Base-by-base conservation (phyloP, 2,113 vertebrate genomes). In the Holacanthus passer region DNA sequence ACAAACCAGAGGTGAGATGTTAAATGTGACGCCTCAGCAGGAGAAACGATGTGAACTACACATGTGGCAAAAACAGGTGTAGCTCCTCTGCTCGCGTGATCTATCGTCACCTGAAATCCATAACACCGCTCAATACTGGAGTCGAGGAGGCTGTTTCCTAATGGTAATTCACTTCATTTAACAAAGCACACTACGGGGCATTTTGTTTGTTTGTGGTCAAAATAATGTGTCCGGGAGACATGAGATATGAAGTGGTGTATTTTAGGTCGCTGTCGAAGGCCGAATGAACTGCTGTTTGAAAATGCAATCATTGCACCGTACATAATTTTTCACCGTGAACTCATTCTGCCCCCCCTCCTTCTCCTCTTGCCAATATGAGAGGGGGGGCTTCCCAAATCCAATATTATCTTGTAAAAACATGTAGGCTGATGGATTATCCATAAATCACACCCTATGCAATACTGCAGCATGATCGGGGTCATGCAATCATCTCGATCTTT, bases 381-480 rank as follows among this genome's bases (percentile, higher is more conserved):
- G 78, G 60, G 55, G 58, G 78, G 60, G 55, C 80, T 87, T 82
- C 60, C 85, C 39, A 77, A 86, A 90, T 91, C 76, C 87, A 70
- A 85, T 90, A 86, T 85, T 77, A 79, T 89, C 83, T 87, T 82
- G 82, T 91, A 90, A 89, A 89, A 91, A 83, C 87, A 87, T 77
- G 88, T 70, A 68, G 56, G 52, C 67, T 20, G 65, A 89, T 90
- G 76, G 86, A 90, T 90, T 77, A 87, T 77, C 91, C 87, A 89
- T 91, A 86, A 74, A 89, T 90, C 79, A 83, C 79, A 56, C 58
- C 29, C 22, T 59, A 64, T 84, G 77, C 85, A 81, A 77, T 79
- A 72, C 48, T 56, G 72, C 75, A 10, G 64, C 74, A 13, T 72
- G 84, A 89, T 90, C 79, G 45, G 73, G 76, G 58, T 48, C 39